Evolutionary conservation across 2,113 vertebrate genomes (phyloP), one percentile per base, ranked within the genome.

Genomic region (Ptilonorhynchus violaceus): DNA sequence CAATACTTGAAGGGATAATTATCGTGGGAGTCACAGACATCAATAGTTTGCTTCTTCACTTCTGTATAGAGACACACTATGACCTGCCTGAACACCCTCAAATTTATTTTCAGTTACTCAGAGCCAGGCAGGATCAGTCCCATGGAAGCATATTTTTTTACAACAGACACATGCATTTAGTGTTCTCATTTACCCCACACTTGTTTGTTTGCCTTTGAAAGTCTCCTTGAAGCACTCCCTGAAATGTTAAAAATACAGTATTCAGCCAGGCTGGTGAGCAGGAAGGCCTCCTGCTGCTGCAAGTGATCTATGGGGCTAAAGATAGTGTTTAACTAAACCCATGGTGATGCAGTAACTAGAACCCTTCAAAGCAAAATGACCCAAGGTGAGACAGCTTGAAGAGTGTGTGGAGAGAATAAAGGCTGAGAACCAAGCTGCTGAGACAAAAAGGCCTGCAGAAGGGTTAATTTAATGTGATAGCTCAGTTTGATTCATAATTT

Each of bases 261-360:
- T 87, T 95, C 59, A 77, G 15, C 11, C 50, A 69, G 46, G 30
- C 15, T 83, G 53, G 79, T 44, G 64, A 95, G 20, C 1, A 1
- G 66, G 37, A 69, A 59, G 62, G 31, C 39, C 5, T 91, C 94
- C 87, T 72, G 79, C 83, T 53, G 66, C 41, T 63, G 7, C 37
- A 72, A 94, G 93, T 77, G 87, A 92, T 89, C 89, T 94, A 28
- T 18, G 42, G 66, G 79, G 14, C 37, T 92, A 95, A 97, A 94
- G 89, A 95, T 1, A 83, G 80, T 91, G 74, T 94, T 96, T 93
- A 89, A n/a, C 56, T 85, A 83, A 92, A 89, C 28, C 67, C 66
- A 37, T 76, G 44, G 70, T 92, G 84, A 87, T 62, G 86, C 2
- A 73, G 53, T 92, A 90, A 94, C 70, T 73, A 90, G 84, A 85